Evolutionary conservation across 2,797 vertebrate genomes (phyloP).

Genomic region (Falco cherrug): DNA sequence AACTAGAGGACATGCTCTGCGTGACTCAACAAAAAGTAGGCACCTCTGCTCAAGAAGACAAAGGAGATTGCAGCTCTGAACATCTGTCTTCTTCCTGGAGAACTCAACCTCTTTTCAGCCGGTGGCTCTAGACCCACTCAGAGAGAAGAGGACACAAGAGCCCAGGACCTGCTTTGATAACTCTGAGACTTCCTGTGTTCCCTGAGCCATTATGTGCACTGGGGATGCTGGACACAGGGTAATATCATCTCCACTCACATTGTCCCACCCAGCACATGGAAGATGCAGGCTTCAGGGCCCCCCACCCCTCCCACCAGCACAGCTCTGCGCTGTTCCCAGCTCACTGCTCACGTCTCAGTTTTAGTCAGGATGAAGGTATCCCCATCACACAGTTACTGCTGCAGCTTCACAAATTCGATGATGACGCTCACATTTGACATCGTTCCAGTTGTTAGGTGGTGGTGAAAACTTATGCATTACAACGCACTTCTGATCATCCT

Average conservation of each 20-base stretch:
- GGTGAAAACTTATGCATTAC: fast-evolving
- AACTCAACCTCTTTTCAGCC: neutral
- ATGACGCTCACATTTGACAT: fast-evolving
- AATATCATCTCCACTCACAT: neutral
- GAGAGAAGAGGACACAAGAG: neutral
- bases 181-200: neutral
- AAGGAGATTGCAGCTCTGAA: neutral
- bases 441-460: neutral
- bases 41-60: neutral
- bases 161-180: neutral
- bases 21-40: neutral
- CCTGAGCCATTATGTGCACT: neutral
- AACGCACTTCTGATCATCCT: fast-evolving
- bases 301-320: neutral
- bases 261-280: neutral
- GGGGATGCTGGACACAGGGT: neutral
- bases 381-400: neutral
- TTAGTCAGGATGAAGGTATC: neutral
- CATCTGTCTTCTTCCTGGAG: neutral
- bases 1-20: neutral
- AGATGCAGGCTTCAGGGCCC: neutral
- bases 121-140: neutral
- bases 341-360: neutral
- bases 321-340: neutral
- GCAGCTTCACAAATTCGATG: neutral